These are phyloP conservation scores for Holothuria leucospilota DNA, from an alignment of 53 echinoderm and acorn worm species.

Conservation along the genomic window DNA sequence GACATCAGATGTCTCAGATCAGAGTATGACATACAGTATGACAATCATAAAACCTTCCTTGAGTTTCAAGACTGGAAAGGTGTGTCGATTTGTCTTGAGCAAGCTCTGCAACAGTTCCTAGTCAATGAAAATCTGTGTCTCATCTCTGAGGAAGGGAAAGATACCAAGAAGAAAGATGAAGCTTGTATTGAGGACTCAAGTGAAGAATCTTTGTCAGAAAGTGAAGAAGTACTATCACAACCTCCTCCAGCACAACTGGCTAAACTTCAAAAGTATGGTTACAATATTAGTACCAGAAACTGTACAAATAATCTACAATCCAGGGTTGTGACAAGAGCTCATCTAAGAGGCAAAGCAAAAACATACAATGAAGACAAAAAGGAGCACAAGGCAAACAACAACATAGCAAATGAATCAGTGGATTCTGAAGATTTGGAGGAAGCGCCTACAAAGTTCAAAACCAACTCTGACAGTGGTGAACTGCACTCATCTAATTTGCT, in stretches of 20 bases:
- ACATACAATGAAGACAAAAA: background rate
- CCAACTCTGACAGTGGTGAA: too few relatives aligned
- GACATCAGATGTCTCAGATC: slow-evolving; percentile 76
- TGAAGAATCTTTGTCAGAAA: background rate
- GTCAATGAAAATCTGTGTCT: slow-evolving; percentile 73
- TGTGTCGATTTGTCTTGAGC: slow-evolving; percentile 69
- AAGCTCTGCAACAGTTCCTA: slow-evolving; percentile 73
- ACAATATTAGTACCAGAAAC: slow-evolving; percentile 72
- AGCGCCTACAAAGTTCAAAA: too few relatives aligned
- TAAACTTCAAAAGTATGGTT: slow-evolving; percentile 71
- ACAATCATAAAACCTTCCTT: slow-evolving; percentile 85
- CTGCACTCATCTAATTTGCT: too few relatives aligned
- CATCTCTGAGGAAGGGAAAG: slow-evolving; percentile 41
- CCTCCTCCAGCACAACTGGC: background rate
- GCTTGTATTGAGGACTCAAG: background rate
- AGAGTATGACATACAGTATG: slow-evolving; percentile 87
- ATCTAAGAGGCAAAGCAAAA: slow-evolving; percentile 3
- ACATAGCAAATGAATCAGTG: too few relatives aligned
- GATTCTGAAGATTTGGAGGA: too few relatives aligned
- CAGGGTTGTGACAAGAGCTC: slow-evolving; percentile 70
- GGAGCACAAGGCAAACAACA: too few relatives aligned
- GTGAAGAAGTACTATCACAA: background rate
- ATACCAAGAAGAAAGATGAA: background rate
- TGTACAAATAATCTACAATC: slow-evolving; percentile 81
- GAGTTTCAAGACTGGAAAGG: slow-evolving; percentile 90